Percentiles rank a stretch among this genome's conserved stretches.
Conservation (phyloP, 2,113 vertebrate species). For the Pelvicachromis taeniatus region DNA sequence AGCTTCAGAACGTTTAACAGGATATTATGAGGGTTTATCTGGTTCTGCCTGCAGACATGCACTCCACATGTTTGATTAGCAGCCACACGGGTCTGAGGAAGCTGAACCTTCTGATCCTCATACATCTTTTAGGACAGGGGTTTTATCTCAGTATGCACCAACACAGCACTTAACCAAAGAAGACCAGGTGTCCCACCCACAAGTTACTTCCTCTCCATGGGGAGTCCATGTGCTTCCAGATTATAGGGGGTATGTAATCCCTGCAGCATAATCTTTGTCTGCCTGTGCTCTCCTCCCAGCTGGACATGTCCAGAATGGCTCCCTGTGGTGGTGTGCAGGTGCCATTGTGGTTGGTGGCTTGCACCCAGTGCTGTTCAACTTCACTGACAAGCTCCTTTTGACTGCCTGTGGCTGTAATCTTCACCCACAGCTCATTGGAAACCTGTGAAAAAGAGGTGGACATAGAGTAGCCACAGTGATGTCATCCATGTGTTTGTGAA, state of each 20-base stretch:
- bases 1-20: background rate
- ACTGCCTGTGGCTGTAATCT: background rate
- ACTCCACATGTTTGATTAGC: background rate
- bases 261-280: background rate
- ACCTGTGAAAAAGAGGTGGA: background rate
- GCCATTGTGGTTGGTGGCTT: background rate
- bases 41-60: background rate
- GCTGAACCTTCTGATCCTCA: background rate
- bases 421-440: background rate
- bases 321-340: background rate
- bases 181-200: background rate
- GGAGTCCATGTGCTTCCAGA: background rate
- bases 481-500: background rate
- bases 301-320: background rate
- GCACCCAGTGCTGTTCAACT: background rate
- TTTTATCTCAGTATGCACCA: background rate
- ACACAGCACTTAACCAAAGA: background rate
- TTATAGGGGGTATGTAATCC: background rate
- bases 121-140: background rate
- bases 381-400: background rate
- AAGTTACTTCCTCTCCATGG: background rate
- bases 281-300: background rate
- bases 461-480: background rate
- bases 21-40: background rate
- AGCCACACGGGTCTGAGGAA: fast-evolving